Evolutionary conservation across 2,888 invertebrate genomes (phyloP), one percentile per base, ranked within the genome.

Genomic region (Mellilla xanthometata): DNA sequence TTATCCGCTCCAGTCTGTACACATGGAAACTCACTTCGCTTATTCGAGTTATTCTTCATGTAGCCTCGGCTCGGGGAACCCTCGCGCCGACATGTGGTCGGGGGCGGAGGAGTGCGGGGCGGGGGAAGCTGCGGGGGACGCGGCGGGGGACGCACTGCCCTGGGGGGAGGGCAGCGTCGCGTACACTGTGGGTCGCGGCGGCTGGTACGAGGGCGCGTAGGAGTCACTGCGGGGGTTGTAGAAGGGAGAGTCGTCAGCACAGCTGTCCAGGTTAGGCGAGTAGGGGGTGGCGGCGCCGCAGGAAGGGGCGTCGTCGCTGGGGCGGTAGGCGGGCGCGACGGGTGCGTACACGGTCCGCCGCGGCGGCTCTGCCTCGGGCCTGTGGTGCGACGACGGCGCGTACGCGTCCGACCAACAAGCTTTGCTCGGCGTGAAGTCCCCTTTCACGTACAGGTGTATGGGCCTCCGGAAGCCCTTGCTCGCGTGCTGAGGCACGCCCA

Each of bases 401-500:
- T 92, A 87, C 19, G 92, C 92, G 65, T 93, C 93, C 57, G 92
- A 92, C 93, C 93, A 93, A 29, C 91, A 78, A 45, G 92, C 91
- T 71, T 93, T 92, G 66, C 92, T 90, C 46, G 90, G 90, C 7
- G 93, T 93, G 68, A 92, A 93, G 64, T 93, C 93, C 0, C 92
- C 92, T 65, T 93, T 93, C 54, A 92, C 85, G 66, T 91, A 93
- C 52, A 93, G 71, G 77, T 95, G 94, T 52, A 97, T 94, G 6
- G 96, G 96, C 27, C 97, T 91, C 58, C 95, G 94, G 81, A 97
- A 97, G 12, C 98, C 98, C 87, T 96, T 96, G 56, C 95, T 94
- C 49, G 94, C 93, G 77, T 97, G 96, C 64, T 93, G 92, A 2
- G 96, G 95, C 1, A 93, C 94, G 15, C 95, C 96, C 29, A 98